Evolutionary conservation across 23 tunicate species (phyloP), one percentile per base, ranked within the genome.

Genomic region (Pegea sp.): DNA sequence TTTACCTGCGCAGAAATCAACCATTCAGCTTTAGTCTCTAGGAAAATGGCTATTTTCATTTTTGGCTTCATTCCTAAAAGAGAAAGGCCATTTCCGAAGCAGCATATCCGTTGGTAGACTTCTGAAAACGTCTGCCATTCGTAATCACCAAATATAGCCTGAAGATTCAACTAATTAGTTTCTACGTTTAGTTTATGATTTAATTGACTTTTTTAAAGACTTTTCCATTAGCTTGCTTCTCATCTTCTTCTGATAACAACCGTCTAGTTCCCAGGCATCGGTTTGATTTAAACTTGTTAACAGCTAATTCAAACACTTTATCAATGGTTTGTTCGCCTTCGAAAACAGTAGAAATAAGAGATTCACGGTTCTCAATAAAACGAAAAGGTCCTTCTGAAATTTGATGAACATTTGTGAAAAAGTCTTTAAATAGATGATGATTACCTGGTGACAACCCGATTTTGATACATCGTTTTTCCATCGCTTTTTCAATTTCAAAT

Each of bases 21-120:
- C 97, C 97, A 88, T 60, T 88, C 97, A n/a, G 90, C 78, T 64
- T 70, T 77, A 13, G 97, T 88, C 60, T 88, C 97, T 33, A 88
- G 63, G 52, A 69, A 88, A 46, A 88, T 52, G 19, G 90, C 97
- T 21, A 88, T 52, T 61, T 88, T 88, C 48, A 70, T 70, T 31
- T 65, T 66, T 18, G 78, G 65, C 29, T 60, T 60, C 18, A 49
- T 34, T 6, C 75, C 97, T 34, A 66, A 31, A 3, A 53, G 28
- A 28, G 69, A 48, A 6, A 88, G 61, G 4, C 90, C 97, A 4
- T 74, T 58, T 25, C 79, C 77, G 0, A 88, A 43, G 24, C 57
- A 44, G 16, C 64, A 63, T 13, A 76, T 75, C 22, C 69, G 30
- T 6, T 70, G 60, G 44, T 43, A 57, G 2, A 88, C 69, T 65